Conservation (phyloP, 2,888 invertebrate genomes). For the Pyrocoelia pectoralis region DNA sequence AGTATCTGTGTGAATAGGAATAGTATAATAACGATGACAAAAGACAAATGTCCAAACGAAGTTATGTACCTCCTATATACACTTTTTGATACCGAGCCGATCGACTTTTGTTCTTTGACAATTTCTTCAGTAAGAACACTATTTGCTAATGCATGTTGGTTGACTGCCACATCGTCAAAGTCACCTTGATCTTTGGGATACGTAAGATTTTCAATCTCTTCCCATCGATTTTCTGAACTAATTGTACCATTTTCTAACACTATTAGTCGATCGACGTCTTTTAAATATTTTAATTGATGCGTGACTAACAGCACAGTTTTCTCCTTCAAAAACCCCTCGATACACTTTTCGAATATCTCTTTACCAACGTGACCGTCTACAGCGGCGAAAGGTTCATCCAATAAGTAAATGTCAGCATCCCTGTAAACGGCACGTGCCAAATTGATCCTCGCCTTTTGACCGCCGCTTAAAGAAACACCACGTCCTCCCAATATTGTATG, state of each 20-base stretch:
- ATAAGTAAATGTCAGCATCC: conserved; percentile 75
- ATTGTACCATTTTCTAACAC: conserved; percentile 64
- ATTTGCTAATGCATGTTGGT: not conserved
- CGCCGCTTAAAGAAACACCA: conserved; percentile 78
- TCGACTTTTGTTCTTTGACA: conserved; percentile 23
- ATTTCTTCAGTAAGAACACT: not conserved
- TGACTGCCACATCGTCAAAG: not conserved
- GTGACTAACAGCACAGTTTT: conserved; percentile 81
- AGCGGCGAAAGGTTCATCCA: conserved; percentile 80
- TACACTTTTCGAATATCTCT: conserved; percentile 74
- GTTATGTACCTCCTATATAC: not conserved
- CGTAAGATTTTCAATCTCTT: conserved; percentile 71
- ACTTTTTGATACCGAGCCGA: not conserved
- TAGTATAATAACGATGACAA: not conserved
- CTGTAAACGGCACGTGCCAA: conserved; percentile 71
- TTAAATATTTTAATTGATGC: conserved; percentile 84
- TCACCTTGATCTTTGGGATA: conserved; percentile 33
- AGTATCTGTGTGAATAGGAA: not conserved
- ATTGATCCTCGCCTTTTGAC: conserved; percentile 75
- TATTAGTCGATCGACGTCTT: conserved; percentile 64
- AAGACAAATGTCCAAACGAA: not conserved
- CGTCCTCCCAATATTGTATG: conserved; percentile 81
- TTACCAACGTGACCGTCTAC: conserved; percentile 76
- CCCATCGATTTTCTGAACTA: conserved; percentile 65
- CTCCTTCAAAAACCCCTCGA: conserved; percentile 66